These are phyloP conservation scores for Diadema setosum DNA, from an alignment of 35 echinoderm and acorn worm genomes.

Conservation along the genomic window DNA sequence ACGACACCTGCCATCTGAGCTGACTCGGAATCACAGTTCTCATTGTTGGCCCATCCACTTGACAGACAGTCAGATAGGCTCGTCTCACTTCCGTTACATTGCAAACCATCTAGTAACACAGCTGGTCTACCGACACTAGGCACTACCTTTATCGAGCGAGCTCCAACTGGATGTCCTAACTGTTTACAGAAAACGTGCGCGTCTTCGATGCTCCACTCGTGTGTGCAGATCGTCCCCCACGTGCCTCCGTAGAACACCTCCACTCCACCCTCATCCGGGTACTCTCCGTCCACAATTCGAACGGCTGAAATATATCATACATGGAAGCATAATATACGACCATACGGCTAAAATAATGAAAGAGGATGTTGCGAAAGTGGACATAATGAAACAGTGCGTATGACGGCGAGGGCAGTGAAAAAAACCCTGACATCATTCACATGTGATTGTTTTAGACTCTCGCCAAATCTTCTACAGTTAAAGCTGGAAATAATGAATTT, in stretches of 20 bases:
- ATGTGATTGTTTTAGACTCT: no score
- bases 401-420: no score
- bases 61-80: slow-evolving; percentile 44
- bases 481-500: no score
- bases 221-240: slow-evolving; percentile 23
- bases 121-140: slow-evolving; percentile 2
- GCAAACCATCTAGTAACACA: slow-evolving; percentile 70
- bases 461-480: no score
- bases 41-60: slow-evolving; percentile 23
- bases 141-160: neutral
- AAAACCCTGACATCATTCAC: no score
- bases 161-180: neutral
- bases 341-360: no score
- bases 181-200: slow-evolving; percentile 9
- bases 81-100: slow-evolving; percentile 61
- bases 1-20: neutral
- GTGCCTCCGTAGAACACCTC: neutral
- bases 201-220: neutral
- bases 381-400: no score
- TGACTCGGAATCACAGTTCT: neutral
- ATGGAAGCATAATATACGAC: no score
- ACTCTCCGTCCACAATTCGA: slow-evolving; percentile 1
- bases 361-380: no score
- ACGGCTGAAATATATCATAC: neutral
- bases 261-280: neutral